phyloP scores from a whole-genome alignment of 92 coral and sea anemone genomes.

The Epizoanthus illoricatus region DNA sequence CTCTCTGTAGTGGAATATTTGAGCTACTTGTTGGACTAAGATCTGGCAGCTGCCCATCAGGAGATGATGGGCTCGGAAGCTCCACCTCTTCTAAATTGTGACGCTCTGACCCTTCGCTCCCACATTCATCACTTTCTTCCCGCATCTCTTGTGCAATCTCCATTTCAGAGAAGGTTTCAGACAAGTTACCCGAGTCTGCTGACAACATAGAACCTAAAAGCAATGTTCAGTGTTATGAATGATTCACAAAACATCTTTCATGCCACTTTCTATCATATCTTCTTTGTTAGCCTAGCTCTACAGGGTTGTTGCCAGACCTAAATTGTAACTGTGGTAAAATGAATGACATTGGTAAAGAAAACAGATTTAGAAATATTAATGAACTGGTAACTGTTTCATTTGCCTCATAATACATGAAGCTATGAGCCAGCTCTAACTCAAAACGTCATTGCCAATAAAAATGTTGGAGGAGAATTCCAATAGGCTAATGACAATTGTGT shows the following conservation, averaged over 20 bases:
- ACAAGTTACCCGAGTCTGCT: conserved; percentile 67
- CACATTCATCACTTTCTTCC: conserved; percentile 63
- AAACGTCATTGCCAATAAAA: too few relatives aligned
- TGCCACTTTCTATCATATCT: too few relatives aligned
- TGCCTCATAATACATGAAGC: too few relatives aligned
- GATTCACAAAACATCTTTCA: neutral
- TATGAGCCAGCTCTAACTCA: too few relatives aligned
- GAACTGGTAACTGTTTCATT: too few relatives aligned
- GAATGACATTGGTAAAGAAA: too few relatives aligned
- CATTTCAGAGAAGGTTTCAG: conserved; percentile 84
- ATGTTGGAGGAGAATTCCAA: too few relatives aligned
- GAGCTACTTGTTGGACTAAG: conserved; percentile 84
- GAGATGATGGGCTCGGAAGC: conserved; percentile 77
- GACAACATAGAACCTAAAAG: conserved; percentile 66
- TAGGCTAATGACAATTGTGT: too few relatives aligned
- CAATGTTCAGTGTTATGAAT: neutral
- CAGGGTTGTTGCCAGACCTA: too few relatives aligned
- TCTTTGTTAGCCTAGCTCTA: too few relatives aligned
- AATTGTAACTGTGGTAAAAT: too few relatives aligned
- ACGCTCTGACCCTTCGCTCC: conserved; percentile 60
- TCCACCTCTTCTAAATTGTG: conserved; percentile 68
- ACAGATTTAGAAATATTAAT: too few relatives aligned
- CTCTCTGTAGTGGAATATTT: conserved; percentile 93
- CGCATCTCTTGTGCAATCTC: conserved; percentile 69
- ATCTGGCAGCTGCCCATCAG: conserved; percentile 67